Base-by-base conservation (phyloP, 2,888 invertebrate genomes). In the Drosophila monieri region DNA sequence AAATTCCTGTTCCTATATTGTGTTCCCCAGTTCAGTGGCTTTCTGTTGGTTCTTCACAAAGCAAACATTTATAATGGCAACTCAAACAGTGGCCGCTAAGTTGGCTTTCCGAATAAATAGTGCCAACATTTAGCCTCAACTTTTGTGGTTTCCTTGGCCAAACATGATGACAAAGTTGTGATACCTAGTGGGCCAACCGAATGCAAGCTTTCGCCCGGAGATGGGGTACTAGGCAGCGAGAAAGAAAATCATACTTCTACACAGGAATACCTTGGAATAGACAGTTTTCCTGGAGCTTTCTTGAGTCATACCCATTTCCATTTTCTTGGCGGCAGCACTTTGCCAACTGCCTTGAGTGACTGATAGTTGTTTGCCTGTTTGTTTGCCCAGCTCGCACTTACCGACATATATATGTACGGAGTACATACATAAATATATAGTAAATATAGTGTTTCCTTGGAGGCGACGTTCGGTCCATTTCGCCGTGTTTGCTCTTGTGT, bases 351-450 rank as follows among this genome's bases (percentile, higher is more conserved):
- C 73, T 86, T 84, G 88, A 84, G 83, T 86, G 83, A 84, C 80
- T 80, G 88, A 88, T 88, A 86, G 83, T 88, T 83, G 88, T 80
- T 84, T 86, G 80, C 72, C 64, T 70, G 88, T 51, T 85, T 86
- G 73, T 83, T 80, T 88, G 70, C 72, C 69, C 70, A 54, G 59
- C 60, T 60, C 60, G 60, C 60, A 60, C 60, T 60, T 60, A 60
- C 14, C 61, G 44, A 46, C 14, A 39, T 27, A 27, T 27, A 5
- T 23, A 23, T 4, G 27, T 27, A 27, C 27, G 9, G 3, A 3
- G 9, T 27, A 27, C 27, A 18, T 21, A 43, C 57, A 69, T 47
- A 60, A 18, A 64, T 39, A 69, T 61, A 49, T 60, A 23, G 71
- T 12, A 70, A 64, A 64, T 48, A 58, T 70, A 64, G 21, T 21